These are phyloP conservation scores for Brachyopa scutellaris DNA, from an alignment of 2,888 invertebrate species.

Conservation along the genomic window DNA sequence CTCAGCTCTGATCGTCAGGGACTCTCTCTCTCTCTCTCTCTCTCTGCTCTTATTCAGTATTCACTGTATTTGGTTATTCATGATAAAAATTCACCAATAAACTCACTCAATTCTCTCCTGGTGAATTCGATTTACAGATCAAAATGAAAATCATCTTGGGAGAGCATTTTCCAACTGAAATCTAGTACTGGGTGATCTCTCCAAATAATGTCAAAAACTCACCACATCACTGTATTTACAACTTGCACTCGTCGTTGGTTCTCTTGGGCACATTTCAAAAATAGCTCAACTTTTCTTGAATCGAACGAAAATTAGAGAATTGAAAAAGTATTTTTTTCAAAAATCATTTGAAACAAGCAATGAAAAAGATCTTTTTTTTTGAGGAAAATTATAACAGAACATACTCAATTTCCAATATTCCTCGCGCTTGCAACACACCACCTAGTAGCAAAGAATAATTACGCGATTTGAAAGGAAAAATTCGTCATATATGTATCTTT, in stretches of 20 bases:
- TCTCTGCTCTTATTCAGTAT: background rate
- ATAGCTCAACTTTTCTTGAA: slow-evolving; percentile 52
- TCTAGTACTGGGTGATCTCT: too few species aligned
- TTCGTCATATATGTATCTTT: slow-evolving; percentile 10
- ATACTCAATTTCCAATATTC: slow-evolving; percentile 54
- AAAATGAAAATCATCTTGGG: slow-evolving; percentile 22
- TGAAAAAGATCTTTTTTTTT: slow-evolving; percentile 16
- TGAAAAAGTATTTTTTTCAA: slow-evolving; percentile 31
- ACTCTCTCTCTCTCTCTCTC: background rate
- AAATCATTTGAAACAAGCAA: slow-evolving; percentile 14
- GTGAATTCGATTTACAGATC: too few species aligned
- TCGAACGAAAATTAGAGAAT: slow-evolving; percentile 23
- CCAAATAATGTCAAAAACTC: slow-evolving; percentile 31
- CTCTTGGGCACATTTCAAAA: slow-evolving; percentile 54
- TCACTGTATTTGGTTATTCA: too few species aligned
- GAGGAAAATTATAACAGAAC: background rate
- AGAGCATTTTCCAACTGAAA: too few species aligned
- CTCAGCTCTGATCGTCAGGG: background rate
- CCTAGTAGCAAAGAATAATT: slow-evolving; percentile 33
- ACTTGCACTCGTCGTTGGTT: slow-evolving; percentile 14
- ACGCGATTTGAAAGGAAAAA: slow-evolving; percentile 45
- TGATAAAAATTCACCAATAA: too few species aligned
- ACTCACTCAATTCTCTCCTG: too few species aligned
- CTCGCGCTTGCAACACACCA: slow-evolving; percentile 39
- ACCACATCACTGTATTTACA: slow-evolving; percentile 59